Evolutionary conservation across 2,888 invertebrate genomes (phyloP).

Genomic region (Mongoloraphidia duomilia): DNA sequence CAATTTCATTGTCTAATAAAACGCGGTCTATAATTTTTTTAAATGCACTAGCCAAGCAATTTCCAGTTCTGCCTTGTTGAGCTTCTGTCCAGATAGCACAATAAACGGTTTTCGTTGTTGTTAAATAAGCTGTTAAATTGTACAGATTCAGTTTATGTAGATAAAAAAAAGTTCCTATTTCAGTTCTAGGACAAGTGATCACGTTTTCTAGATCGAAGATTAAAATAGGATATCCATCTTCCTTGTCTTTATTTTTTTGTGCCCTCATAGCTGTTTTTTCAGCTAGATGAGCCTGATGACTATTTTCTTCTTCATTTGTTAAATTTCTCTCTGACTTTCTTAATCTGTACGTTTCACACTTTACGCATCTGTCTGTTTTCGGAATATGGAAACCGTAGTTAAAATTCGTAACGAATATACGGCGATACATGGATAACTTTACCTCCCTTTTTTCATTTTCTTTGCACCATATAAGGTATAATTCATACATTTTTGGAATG

Average conservation of each 20-base stretch:
- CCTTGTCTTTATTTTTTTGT: slow-evolving; percentile 1
- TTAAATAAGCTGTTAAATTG: slow-evolving; percentile 12
- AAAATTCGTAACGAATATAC: slow-evolving; percentile 11
- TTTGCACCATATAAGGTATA: slow-evolving; percentile 8
- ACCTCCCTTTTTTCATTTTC: slow-evolving; percentile 7
- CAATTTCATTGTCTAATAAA: slow-evolving; percentile 10
- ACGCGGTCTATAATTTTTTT: slow-evolving; percentile 11
- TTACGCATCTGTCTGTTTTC: slow-evolving; percentile 9
- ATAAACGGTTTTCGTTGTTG: slow-evolving; percentile 11
- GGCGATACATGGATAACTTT: slow-evolving; percentile 9
- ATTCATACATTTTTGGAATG: too few relatives aligned
- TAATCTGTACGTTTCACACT: slow-evolving; percentile 4
- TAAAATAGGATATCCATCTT: slow-evolving; percentile 1
- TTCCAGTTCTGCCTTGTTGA: slow-evolving; percentile 11
- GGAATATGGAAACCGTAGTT: slow-evolving; percentile 12
- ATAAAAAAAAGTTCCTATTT: slow-evolving; percentile 6
- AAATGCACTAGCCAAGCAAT: slow-evolving; percentile 12
- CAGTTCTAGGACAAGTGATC: slow-evolving; percentile 10
- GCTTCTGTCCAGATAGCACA: slow-evolving; percentile 13
- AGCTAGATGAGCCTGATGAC: slow-evolving; percentile 6
- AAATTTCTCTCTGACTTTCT: too few relatives aligned
- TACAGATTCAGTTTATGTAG: slow-evolving; percentile 11
- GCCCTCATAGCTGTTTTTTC: slow-evolving; percentile 5
- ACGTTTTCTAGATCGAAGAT: slow-evolving; percentile 12
- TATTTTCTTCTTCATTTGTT: slow-evolving; percentile 5